Base-by-base conservation (phyloP, 2,888 invertebrate genomes). In the Polyommatus iphigenia region DNA sequence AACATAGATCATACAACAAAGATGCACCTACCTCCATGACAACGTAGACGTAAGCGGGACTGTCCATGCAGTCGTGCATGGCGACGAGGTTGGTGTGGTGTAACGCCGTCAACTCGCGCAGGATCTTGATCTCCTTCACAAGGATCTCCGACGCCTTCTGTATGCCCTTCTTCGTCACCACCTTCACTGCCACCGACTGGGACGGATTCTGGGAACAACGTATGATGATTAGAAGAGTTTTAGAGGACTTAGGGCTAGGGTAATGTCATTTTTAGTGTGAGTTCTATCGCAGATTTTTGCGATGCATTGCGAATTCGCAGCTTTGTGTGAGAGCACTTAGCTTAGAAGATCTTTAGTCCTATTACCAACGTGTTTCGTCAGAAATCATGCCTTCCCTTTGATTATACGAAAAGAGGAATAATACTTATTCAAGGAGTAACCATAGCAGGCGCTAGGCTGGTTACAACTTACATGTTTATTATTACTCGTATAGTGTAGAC, bases 1-100 rank as follows among this genome's bases (percentile, higher is more conserved):
- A 24, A 10, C n/a, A 73, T 46, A 77, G 36, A 54, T 32, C 54
- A 71, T 24, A 10, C 54, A 78, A 76, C 20, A 50, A 59, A 77
- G 75, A 76, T 73, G 82, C 13, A 90, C 96, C 96, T 91, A 98
- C 98, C 96, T 99, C 99, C 99, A 99, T 99, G 85, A 99, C 99
- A 85, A 99, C 96, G 94, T 97, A 99, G 83, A 99, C 99, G 94
- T 99, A 97, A 85, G 97, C 97, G 82, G 97, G 95, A 79, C 99
- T 98, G 94, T 99, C 99, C 95, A 99, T 98, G 94, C 99, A 99
- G 94, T 99, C 99, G 90, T 99, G 95, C 86, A 99, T 96, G 50
- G 99, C 98, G 78, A 99, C 99, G 82, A 99, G 98, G 95, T 99
- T 99, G 87, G 99, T 99, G 95, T 99, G 99, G 91, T 99, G 98